These are phyloP conservation scores for Cryptocheilus praepositus DNA, from an alignment of 2,888 invertebrate species.

Conservation along the genomic window DNA sequence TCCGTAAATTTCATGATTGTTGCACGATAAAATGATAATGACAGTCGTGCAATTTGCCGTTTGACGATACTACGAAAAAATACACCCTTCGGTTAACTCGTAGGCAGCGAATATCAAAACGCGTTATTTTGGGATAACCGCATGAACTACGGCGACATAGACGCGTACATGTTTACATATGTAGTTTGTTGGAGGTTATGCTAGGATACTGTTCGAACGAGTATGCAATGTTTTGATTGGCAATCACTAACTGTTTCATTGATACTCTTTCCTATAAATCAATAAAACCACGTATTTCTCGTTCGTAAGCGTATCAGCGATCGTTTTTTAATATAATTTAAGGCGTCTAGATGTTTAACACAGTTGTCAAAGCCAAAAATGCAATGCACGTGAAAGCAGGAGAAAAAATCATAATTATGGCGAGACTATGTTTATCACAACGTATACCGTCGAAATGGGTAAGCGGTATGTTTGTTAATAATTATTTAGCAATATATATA, in stretches of 20 bases:
- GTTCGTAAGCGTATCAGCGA: no score
- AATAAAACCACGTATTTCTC: no score
- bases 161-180: constrained; percentile 13
- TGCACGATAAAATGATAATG: constrained; percentile 2
- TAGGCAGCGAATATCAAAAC: constrained; percentile 18
- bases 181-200: constrained; percentile 31
- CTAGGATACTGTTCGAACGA: neutral
- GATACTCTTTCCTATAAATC: no score
- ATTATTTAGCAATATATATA: neutral
- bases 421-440: constrained; percentile 13
- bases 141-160: neutral
- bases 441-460: constrained; percentile 34
- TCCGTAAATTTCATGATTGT: constrained; percentile 92
- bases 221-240: neutral
- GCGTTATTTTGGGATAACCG: constrained; percentile 32
- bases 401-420: constrained; percentile 9
- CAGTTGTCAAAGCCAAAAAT: no score
- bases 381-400: no score
- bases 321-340: no score
- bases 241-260: neutral
- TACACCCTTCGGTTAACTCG: constrained; percentile 6
- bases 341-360: no score
- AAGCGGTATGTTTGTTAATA: neutral
- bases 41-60: no score
- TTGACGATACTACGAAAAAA: constrained; percentile 6